These are phyloP conservation scores for Rhyacophila brunnea DNA, from an alignment of 1,140 invertebrate species.

Conservation along the genomic window DNA sequence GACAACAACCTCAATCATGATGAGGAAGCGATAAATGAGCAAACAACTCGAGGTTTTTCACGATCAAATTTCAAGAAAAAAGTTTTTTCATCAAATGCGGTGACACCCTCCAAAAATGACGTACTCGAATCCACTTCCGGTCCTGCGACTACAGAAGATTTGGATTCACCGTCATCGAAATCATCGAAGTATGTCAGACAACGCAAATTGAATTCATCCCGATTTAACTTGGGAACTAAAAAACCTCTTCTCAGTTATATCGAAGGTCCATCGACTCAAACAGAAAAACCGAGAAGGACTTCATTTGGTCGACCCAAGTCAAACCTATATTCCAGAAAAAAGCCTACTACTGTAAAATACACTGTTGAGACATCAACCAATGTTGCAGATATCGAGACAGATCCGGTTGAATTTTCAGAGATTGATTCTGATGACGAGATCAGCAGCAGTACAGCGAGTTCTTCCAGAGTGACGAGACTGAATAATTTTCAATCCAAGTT, in stretches of 20 bases:
- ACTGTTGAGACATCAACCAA: conserved; percentile 2
- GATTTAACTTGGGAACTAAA: conserved; percentile 13
- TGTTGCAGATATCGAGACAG: no score
- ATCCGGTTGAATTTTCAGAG: no score
- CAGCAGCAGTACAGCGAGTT: not conserved
- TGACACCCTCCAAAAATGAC: not conserved
- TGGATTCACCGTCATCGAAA: not conserved
- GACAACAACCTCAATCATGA: not conserved
- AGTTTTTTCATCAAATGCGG: not conserved
- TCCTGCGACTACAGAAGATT: no score
- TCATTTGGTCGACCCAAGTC: conserved; percentile 12
- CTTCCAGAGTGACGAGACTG: not conserved
- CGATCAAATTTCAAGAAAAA: conserved; percentile 2
- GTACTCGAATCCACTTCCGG: no score
- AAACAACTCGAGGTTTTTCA: not conserved
- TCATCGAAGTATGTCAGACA: conserved; percentile 19
- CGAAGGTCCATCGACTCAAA: not conserved
- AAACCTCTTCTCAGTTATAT: not conserved
- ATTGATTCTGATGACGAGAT: no score
- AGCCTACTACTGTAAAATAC: conserved; percentile 3
- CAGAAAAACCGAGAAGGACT: conserved; percentile 12
- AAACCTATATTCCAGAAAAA: conserved; percentile 9
- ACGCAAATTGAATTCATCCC: conserved; percentile 22
- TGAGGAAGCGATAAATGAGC: not conserved
- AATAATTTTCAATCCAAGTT: conserved; percentile 17